These are phyloP conservation scores for Tribolium freemani DNA, from an alignment of 2,888 invertebrate genomes.

Conservation along the genomic window DNA sequence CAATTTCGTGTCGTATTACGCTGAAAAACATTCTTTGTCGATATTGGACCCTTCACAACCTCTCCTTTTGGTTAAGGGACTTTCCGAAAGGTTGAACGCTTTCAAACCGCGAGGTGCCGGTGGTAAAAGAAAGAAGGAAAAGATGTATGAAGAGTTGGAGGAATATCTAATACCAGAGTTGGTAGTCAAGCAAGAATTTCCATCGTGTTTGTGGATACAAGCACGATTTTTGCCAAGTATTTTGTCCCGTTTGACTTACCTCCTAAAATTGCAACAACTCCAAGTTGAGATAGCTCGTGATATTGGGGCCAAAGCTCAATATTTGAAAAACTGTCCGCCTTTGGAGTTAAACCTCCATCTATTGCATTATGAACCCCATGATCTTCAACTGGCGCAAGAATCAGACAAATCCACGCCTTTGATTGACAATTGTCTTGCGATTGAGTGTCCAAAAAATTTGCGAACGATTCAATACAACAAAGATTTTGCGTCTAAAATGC, in stretches of 20 bases:
- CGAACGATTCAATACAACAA: slow-evolving; percentile 51
- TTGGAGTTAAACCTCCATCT: slow-evolving; percentile 60
- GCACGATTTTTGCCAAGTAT: slow-evolving; percentile 87
- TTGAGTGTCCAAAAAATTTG: slow-evolving; percentile 12
- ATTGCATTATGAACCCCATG: slow-evolving; percentile 51
- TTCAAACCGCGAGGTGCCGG: slow-evolving; percentile 70
- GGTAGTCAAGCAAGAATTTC: slow-evolving; percentile 80
- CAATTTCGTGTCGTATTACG: slow-evolving; percentile 83
- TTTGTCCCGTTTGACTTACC: slow-evolving; percentile 80
- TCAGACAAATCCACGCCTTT: slow-evolving; percentile 10
- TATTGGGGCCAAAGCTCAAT: slow-evolving; percentile 63
- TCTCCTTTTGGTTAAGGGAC: slow-evolving; percentile 83
- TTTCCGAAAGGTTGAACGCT: slow-evolving; percentile 74
- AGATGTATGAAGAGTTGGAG: slow-evolving; percentile 71
- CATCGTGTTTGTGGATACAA: slow-evolving; percentile 87
- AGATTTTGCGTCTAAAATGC: slow-evolving; percentile 66
- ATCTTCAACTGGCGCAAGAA: slow-evolving; percentile 46
- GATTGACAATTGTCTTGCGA: slow-evolving; percentile 1
- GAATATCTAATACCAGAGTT: slow-evolving; percentile 91
- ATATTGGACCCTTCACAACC: slow-evolving; percentile 80
- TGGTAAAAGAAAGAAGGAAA: slow-evolving; percentile 66
- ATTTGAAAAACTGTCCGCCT: slow-evolving; percentile 56
- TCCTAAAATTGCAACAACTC: slow-evolving; percentile 83
- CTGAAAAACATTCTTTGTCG: slow-evolving; percentile 78
- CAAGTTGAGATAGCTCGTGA: slow-evolving; percentile 71